These are phyloP conservation scores for Stratiolaelaps scimitus DNA, from an alignment of 1,140 invertebrate species.

Conservation along the genomic window DNA sequence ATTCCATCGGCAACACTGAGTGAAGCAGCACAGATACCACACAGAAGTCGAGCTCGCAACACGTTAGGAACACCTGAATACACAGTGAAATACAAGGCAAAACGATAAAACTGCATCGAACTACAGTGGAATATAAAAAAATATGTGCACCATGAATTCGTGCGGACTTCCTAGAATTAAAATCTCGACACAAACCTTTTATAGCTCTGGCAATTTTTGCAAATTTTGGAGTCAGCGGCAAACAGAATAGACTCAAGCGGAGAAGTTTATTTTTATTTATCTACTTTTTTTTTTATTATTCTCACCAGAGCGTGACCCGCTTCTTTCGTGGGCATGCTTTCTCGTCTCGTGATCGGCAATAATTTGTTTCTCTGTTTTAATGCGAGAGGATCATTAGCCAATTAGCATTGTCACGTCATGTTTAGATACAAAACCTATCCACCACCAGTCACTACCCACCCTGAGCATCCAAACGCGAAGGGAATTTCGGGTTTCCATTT, in stretches of 20 bases:
- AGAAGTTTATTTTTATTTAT: too few species aligned
- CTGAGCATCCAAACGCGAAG: conserved; percentile 32
- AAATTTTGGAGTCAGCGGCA: too few species aligned
- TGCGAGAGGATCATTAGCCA: too few species aligned
- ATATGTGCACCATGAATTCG: neutral
- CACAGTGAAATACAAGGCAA: conserved; percentile 58
- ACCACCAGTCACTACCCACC: conserved; percentile 28
- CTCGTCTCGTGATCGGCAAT: too few species aligned
- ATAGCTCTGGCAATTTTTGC: neutral
- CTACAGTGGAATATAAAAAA: conserved; percentile 53
- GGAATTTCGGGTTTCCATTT: conserved; percentile 35
- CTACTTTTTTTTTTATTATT: too few species aligned
- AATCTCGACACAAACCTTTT: neutral
- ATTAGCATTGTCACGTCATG: too few species aligned
- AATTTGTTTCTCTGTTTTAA: too few species aligned
- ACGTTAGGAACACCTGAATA: conserved; percentile 64
- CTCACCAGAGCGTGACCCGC: too few species aligned
- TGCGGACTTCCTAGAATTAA: too few species aligned
- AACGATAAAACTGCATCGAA: conserved; percentile 37
- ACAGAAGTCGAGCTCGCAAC: conserved; percentile 65
- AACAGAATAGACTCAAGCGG: too few species aligned
- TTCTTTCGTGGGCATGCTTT: too few species aligned
- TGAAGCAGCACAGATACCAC: conserved; percentile 65
- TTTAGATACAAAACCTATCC: conserved; percentile 24
- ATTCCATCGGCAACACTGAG: conserved; percentile 71